These are phyloP conservation scores for Sternarchorhynchus goeldii DNA, from an alignment of 2,797 vertebrate genomes.

Conservation along the genomic window DNA sequence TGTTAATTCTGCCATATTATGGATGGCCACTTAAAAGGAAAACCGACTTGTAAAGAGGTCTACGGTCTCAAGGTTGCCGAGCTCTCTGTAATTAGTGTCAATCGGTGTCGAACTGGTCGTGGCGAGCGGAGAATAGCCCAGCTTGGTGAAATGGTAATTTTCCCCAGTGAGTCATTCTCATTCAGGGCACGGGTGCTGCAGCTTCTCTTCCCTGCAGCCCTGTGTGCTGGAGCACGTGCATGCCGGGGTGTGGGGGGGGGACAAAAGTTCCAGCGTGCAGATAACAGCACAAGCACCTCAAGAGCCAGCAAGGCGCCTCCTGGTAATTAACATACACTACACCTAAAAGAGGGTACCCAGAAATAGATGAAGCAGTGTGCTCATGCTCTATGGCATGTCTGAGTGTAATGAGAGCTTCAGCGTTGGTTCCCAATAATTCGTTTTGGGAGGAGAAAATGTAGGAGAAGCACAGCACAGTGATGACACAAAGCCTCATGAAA, in stretches of 20 bases:
- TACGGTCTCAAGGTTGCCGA: conserved; percentile 31
- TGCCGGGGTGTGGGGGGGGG: background rate
- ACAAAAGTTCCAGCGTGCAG: conserved; percentile 50
- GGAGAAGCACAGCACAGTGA: conserved; percentile 30
- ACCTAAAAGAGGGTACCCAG: conserved; percentile 37
- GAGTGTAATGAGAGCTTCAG: conserved; percentile 47
- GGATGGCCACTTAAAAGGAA: conserved; percentile 9
- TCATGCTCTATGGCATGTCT: conserved; percentile 26
- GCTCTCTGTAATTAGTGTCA: conserved; percentile 48
- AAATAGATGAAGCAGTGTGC: conserved; percentile 31
- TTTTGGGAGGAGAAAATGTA: conserved; percentile 18
- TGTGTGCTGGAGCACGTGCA: conserved; percentile 27
- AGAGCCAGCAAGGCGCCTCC: conserved; percentile 39
- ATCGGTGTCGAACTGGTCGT: conserved; percentile 43
- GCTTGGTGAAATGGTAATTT: conserved; percentile 48
- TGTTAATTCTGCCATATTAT: conserved; percentile 19
- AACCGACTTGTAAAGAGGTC: conserved; percentile 37
- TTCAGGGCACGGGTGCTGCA: conserved; percentile 45
- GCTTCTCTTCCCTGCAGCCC: conserved; percentile 43
- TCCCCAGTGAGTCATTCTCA: conserved; percentile 49
- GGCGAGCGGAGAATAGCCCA: conserved; percentile 39
- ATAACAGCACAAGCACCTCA: conserved; percentile 40
- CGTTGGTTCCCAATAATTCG: conserved; percentile 59
- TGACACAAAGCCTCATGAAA: conserved; percentile 26
- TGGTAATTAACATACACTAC: conserved; percentile 49